Evolutionary conservation across 2,113 vertebrate species (phyloP), one percentile per base, ranked within the genome.

Genomic region (Dicentrarchus labrax): DNA sequence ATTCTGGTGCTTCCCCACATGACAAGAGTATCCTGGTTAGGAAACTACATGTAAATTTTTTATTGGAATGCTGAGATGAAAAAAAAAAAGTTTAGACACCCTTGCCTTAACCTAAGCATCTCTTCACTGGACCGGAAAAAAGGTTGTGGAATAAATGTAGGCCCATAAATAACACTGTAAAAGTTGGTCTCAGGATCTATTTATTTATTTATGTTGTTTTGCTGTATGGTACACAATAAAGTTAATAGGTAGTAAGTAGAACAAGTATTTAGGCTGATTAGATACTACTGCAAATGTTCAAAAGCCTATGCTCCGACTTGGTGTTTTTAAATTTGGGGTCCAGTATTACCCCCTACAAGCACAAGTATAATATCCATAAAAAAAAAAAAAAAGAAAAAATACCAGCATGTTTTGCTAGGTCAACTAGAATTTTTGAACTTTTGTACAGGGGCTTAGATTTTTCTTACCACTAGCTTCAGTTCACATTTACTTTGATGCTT

Each of bases 1-100:
- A 62, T 90, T 90, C 66, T 86, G 60, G 4, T 43, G 39, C 85
- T 47, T 79, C 48, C 69, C 84, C 82, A 72, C 86, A 83, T 85
- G 72, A 80, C 74, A 85, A 77, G 76, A 82, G 54, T 0, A 86
- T 86, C 68, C 76, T 6, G 30, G 48, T 86, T 85, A 6, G 79
- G 38, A 64, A 86, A 78, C 15, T 59, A 47, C 53, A 57, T 80
- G 54, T 91, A 57, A 11, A 88, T 86, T 66, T 89, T 92, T 90
- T 13, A 90, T 91, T 78, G 64, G 15, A 65, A 57, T 59, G n/a
- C 16, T 59, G 57, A 80, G 21, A 78, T 80, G 19, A 48, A 65
- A 70, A 81, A 70, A 66, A 51, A 1, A 60, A 48, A 24, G 50
- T 77, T 77, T 56, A 73, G 36, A 76, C 50, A 76, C 6, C 30